Base-by-base conservation (phyloP, 1,140 invertebrate genomes). In the Trichonephila inaurata region DNA sequence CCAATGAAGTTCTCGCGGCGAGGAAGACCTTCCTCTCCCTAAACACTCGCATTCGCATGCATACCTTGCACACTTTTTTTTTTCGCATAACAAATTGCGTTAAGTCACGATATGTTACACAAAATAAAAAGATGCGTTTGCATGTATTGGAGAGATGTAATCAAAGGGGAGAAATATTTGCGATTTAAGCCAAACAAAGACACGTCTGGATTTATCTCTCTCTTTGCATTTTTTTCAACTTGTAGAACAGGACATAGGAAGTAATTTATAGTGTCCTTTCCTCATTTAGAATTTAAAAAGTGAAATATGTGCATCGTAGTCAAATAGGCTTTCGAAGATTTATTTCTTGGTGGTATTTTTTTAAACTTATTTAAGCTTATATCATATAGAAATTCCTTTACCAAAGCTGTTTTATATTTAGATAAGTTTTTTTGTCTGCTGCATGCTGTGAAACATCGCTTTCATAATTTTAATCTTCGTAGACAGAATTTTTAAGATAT, bases 81-180 rank as follows among this genome's bases (percentile, higher is more conserved):
- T 77, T 77, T 40, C 72, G n/a, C 28, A 19, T 40, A 77, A 40
- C 72, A 40, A 77, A 77, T 21, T 40, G 72, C 72, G 72, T 16
- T 33, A 19, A 77, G 72, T 77, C 72, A 77, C 72, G 72, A 77
- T 40, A 77, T 18, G 28, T 77, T 77, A 40, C 16, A 77, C 72
- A 40, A 18, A 28, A 24, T 24, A 77, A 77, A 77, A 28, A 16
- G 33, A 33, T 77, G 28, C 24, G 64, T 21, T 66, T 21, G 10
- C 69, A 77, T 33, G 24, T 40, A 40, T 77, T 40, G 33, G 72
- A 16, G 33, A 77, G 72, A 77, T 40, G 72, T 19, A 40, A 77
- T 77, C 72, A 40, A 77, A 33, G 72, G 28, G 62, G 72, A 77
- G 69, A 77, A 12, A 77, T 40, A 77, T 77, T 77, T 77, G 72